Conservation (phyloP, 2,113 vertebrate genomes). For the Hydrochoerus hydrochaeris region DNA sequence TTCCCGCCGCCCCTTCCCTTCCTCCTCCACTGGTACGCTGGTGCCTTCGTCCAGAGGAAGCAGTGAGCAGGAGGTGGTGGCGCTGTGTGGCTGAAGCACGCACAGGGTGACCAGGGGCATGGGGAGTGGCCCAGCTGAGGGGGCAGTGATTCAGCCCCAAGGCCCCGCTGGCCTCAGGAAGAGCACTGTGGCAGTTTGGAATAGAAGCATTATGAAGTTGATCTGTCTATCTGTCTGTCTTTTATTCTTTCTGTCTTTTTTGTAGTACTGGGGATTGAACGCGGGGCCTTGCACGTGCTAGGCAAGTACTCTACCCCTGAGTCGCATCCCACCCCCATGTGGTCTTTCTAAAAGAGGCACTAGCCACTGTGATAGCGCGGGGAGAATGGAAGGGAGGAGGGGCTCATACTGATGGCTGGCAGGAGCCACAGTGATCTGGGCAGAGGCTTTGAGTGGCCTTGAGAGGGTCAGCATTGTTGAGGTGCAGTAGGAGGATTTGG, state of each 20-base stretch:
- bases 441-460: neutral
- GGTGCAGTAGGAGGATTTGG: neutral
- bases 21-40: neutral
- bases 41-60: neutral
- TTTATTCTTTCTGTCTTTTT: neutral
- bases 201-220: neutral
- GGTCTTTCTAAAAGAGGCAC: neutral
- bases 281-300: too few relatives aligned
- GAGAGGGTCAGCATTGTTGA: neutral
- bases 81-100: neutral
- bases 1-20: neutral
- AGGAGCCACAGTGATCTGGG: neutral
- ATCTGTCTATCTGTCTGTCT: neutral
- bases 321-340: too few relatives aligned
- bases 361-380: accelerated
- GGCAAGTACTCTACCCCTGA: neutral
- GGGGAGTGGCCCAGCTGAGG: neutral
- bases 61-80: neutral
- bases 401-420: neutral
- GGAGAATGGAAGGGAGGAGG: neutral
- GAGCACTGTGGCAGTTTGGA: neutral
- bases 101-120: neutral
- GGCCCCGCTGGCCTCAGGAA: neutral
- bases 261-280: neutral
- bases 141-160: neutral